phyloP scores from a whole-genome alignment of 2,113 vertebrate species.

The Sinosuthora webbiana region DNA sequence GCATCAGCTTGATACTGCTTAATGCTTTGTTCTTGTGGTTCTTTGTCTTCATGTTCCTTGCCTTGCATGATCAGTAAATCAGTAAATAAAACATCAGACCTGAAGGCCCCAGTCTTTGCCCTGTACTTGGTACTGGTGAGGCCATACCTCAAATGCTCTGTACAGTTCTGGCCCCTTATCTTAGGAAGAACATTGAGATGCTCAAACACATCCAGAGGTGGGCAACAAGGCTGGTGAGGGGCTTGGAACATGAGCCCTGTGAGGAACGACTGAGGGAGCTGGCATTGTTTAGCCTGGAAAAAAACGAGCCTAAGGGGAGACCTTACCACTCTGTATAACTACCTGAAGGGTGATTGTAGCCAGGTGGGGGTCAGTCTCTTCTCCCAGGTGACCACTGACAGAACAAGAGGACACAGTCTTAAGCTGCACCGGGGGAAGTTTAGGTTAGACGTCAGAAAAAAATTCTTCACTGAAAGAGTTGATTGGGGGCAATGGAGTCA shows the following conservation, averaged over 20 bases:
- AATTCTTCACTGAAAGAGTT: neutral
- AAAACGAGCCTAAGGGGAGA: neutral
- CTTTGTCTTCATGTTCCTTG: neutral
- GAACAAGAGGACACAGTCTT: no score
- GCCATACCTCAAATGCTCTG: neutral
- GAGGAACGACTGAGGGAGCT: neutral
- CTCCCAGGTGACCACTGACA: neutral
- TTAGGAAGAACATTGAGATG: neutral
- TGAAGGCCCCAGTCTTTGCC: neutral
- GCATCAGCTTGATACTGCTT: neutral
- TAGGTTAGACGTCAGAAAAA: neutral
- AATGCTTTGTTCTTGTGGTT: neutral
- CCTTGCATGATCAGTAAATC: neutral
- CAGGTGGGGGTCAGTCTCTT: neutral
- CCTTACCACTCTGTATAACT: neutral
- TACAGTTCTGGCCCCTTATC: neutral
- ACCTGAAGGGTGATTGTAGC: fast-evolving
- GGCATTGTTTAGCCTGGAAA: neutral
- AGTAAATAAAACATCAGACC: neutral
- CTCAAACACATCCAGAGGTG: fast-evolving
- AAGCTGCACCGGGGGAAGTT: neutral
- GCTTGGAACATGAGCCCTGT: neutral
- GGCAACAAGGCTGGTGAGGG: neutral
- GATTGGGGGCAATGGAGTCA: fast-evolving
- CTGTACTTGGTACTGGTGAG: neutral